Evolutionary conservation across 2,113 vertebrate genomes (phyloP), one percentile per base, ranked within the genome.

Genomic region (Cochlearius cochlearius): DNA sequence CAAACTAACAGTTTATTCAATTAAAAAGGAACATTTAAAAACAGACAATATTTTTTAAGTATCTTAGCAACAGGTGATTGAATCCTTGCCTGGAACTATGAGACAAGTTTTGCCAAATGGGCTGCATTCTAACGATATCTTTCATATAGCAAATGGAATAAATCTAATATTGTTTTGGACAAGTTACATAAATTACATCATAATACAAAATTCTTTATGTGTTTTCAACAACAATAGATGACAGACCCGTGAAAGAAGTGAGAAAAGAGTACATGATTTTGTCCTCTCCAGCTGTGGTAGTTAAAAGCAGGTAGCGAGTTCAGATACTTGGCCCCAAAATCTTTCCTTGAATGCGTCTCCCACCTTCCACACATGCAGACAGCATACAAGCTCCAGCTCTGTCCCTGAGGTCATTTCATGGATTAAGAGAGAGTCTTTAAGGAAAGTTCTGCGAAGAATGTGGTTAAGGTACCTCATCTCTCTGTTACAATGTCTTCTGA

Each of bases 21-120:
- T 98, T 98, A 98, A 98, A 97, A 96, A 95, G 91, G 92, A 98
- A 97, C 92, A 96, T 97, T 97, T 98, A 93, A 97, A 98, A 98
- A 98, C 96, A 98, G 98, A 98, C 98, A 98, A 98, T 99, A 98
- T 99, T 98, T 99, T 98, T 98, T 79, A 96, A 97, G 98, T 99
- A 98, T 97, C 98, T 98, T 98, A 98, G 98, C 98, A 99, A 98
- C 98, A 98, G 97, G 98, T 98, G 98, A 98, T 98, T 98, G 98
- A 98, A 98, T 97, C 92, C 69, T 96, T 98, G 98, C 98, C 98
- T 97, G 96, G 98, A 98, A 98, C 92, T 94, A 95, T 96, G 97
- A 97, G 96, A 96, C 96, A 96, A 94, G 53, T 92, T 97, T 97
- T 98, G 97, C 98, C 98, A 98, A 97, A 97, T 94, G 95, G 97